Evolutionary conservation across 1,140 invertebrate genomes (phyloP).

Genomic region (Brachionus angularis): DNA sequence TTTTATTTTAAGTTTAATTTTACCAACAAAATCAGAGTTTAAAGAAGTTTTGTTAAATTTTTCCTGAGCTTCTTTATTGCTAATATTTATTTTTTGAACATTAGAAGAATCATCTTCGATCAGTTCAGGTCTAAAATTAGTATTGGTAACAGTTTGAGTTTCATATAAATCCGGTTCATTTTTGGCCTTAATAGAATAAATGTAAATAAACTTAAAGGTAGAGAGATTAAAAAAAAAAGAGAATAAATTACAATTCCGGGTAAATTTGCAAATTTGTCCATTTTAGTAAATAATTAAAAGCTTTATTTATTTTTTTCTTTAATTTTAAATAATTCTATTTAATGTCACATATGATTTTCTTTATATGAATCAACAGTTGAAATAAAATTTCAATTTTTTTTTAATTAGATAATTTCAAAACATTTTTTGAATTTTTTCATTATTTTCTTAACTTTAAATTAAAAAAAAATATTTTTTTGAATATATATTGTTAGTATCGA

Average conservation of each 20-base stretch:
- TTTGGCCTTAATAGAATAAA: slow-evolving; percentile 19
- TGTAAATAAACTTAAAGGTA: background rate
- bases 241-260: slow-evolving; percentile 1
- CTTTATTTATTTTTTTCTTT: too few species aligned
- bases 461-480: too few species aligned
- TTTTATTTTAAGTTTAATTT: background rate
- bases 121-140: background rate
- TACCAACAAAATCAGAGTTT: slow-evolving; percentile 32
- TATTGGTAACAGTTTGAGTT: background rate
- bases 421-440: background rate
- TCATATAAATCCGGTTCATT: slow-evolving; percentile 34
- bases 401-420: background rate
- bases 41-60: slow-evolving; percentile 27
- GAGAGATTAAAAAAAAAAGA: too few species aligned
- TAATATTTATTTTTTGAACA: slow-evolving; percentile 18
- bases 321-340: too few species aligned
- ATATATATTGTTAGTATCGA: too few species aligned
- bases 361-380: background rate
- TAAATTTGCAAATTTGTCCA: slow-evolving; percentile 37
- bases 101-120: slow-evolving; percentile 5
- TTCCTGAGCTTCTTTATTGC: slow-evolving; percentile 28
- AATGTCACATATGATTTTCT: background rate
- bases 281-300: too few species aligned
- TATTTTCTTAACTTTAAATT: slow-evolving; percentile 3
- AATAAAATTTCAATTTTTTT: slow-evolving; percentile 12